These are phyloP conservation scores for Lota lota DNA, from an alignment of 2,113 vertebrate species.

Conservation along the genomic window DNA sequence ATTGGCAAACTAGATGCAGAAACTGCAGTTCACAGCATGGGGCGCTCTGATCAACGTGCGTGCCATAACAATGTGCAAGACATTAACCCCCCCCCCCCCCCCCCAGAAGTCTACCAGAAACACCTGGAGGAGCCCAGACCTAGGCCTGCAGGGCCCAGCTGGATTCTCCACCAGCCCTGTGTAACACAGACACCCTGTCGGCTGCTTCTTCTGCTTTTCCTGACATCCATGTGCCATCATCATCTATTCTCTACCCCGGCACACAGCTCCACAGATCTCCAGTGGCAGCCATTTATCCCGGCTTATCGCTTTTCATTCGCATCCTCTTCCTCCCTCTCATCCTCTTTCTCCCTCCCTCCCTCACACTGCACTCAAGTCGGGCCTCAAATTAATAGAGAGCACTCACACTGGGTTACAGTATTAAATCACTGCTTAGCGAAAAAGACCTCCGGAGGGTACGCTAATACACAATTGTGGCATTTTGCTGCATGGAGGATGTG, in stretches of 20 bases:
- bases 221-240: constrained; percentile 14
- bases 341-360: constrained; percentile 16
- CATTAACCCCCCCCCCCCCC: neutral
- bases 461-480: constrained; percentile 20
- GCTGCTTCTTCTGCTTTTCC: neutral
- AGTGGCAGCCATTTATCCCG: constrained; percentile 46
- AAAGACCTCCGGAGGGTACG: constrained; percentile 38
- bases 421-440: constrained; percentile 52
- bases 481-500: neutral
- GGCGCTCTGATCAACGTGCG: constrained; percentile 8
- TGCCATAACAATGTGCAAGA: constrained; percentile 21
- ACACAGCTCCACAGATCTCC: constrained; percentile 36
- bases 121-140: constrained; percentile 34
- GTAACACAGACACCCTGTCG: constrained; percentile 9
- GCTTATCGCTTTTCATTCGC: constrained; percentile 56
- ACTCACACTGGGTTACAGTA: constrained; percentile 50
- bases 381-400: constrained; percentile 70
- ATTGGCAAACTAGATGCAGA: neutral
- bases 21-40: constrained; percentile 1
- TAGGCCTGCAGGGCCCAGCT: too few relatives aligned
- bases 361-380: constrained; percentile 35
- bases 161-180: too few relatives aligned
- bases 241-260: constrained; percentile 20
- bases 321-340: constrained; percentile 5
- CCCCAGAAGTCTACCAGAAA: constrained; percentile 6